These are phyloP conservation scores for Gambusia holbrooki DNA, from an alignment of 2,113 vertebrate genomes.

Conservation along the genomic window DNA sequence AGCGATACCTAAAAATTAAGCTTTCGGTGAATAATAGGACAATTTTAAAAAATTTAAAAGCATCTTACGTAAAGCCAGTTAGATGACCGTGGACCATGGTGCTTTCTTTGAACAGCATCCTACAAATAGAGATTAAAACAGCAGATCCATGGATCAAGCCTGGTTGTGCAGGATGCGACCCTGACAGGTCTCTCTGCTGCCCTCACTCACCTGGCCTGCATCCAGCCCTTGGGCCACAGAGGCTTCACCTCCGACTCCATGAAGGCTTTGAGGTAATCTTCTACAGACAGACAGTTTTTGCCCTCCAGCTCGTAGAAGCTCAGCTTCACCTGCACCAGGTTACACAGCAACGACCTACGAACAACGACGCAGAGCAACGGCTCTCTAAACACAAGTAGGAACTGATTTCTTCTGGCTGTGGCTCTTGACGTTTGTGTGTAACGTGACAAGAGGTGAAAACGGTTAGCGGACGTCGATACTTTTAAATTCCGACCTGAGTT, in stretches of 20 bases:
- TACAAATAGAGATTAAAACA: constrained; percentile 59
- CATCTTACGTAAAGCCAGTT: constrained; percentile 94
- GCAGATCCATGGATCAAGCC: no score
- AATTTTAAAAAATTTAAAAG: not conserved
- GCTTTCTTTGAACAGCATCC: constrained; percentile 98
- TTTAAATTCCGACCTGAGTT: constrained; percentile 84
- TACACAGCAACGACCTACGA: constrained; percentile 90
- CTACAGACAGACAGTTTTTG: constrained; percentile 91
- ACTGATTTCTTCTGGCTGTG: no score
- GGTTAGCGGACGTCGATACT: not conserved
- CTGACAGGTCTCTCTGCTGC: no score
- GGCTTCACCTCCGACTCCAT: constrained; percentile 98
- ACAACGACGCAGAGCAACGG: no score
- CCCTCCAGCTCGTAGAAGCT: constrained; percentile 95
- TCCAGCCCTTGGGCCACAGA: constrained; percentile 99
- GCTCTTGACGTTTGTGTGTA: no score
- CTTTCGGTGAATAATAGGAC: not conserved
- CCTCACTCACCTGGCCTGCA: constrained; percentile 89
- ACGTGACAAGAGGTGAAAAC: no score
- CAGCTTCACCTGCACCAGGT: constrained; percentile 95
- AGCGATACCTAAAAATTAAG: not conserved
- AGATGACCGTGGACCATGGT: constrained; percentile 92
- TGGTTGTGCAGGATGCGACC: not conserved
- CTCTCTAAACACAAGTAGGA: constrained; percentile 2
- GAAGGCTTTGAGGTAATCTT: constrained; percentile 98